Conservation (phyloP, 2,888 invertebrate genomes). For the Oxyteleia sp. region DNA sequence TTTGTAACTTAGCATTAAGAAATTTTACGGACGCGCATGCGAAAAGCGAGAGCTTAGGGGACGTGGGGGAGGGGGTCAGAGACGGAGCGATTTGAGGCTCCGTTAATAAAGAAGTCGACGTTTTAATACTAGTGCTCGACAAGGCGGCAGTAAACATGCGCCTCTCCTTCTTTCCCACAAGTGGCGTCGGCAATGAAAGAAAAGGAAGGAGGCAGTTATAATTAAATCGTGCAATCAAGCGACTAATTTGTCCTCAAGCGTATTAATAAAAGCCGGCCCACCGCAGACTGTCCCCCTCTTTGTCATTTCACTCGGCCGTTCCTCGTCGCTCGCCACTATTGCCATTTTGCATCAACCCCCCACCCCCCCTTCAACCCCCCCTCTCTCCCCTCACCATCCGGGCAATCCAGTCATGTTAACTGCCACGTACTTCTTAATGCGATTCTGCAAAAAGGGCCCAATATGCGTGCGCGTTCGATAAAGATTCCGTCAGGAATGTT, state of each 20-base stretch:
- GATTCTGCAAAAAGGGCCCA: conserved; percentile 56
- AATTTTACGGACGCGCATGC: conserved; percentile 48
- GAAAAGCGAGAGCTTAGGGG: conserved; percentile 59
- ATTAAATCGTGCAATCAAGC: conserved; percentile 86
- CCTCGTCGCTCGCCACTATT: conserved; percentile 74
- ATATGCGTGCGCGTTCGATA: conserved; percentile 65
- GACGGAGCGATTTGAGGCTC: conserved; percentile 44
- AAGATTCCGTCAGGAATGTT: conserved; percentile 65
- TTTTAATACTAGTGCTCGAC: conserved; percentile 84
- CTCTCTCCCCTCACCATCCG: no score
- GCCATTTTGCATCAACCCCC: conserved; percentile 71
- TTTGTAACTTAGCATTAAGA: conserved; percentile 62
- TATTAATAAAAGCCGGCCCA: conserved; percentile 82
- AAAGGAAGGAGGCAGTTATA: conserved; percentile 80
- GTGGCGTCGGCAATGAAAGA: conserved; percentile 70
- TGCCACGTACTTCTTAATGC: conserved; percentile 63
- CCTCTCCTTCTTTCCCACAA: conserved; percentile 59
- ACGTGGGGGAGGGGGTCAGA: conserved; percentile 21
- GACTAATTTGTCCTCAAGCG: conserved; percentile 86
- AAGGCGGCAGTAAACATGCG: conserved; percentile 77
- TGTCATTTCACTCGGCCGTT: conserved; percentile 25
- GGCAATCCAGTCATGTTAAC: conserved; percentile 59
- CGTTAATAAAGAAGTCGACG: conserved; percentile 86
- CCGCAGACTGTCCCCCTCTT: conserved; percentile 59
- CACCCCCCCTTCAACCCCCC: no score